Conservation (phyloP, 2,113 vertebrate species). For the Platysteira castanea region DNA sequence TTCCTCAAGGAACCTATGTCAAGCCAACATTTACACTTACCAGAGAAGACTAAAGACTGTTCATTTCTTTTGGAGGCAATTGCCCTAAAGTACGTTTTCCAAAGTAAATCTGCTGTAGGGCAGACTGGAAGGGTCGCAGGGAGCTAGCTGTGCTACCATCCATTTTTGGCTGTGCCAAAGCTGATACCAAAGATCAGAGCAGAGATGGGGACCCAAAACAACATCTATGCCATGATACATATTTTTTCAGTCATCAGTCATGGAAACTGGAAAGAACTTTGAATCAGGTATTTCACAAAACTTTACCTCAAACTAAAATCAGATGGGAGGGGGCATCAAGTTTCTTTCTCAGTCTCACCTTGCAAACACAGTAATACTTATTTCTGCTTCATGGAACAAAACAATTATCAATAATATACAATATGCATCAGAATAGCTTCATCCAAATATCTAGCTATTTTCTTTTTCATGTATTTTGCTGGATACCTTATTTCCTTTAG, state of each 20-base stretch:
- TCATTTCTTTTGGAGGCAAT: not conserved
- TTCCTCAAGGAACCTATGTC: not conserved
- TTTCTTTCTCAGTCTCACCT: not conserved
- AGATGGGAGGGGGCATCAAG: not conserved
- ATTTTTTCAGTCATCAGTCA: not conserved
- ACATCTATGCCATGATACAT: not conserved
- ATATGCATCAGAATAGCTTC: not conserved
- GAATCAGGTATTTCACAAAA: not conserved
- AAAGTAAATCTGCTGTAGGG: not conserved
- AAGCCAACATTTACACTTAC: not conserved
- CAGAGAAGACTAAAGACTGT: not conserved
- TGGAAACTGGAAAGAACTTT: not conserved
- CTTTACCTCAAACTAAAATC: not conserved
- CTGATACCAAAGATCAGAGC: not conserved
- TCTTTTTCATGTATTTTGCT: not conserved
- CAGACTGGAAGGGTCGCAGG: not conserved
- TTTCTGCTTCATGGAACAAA: not conserved
- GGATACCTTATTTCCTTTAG: not conserved
- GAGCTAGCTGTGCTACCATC: not conserved
- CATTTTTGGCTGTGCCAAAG: not conserved
- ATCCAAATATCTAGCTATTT: not conserved
- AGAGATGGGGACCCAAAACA: not conserved
- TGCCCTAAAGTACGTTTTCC: not conserved
- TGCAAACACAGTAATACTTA: not conserved
- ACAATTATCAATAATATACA: not conserved